Base-by-base conservation (phyloP, 2,888 invertebrate genomes). In the Cistogaster globosa region DNA sequence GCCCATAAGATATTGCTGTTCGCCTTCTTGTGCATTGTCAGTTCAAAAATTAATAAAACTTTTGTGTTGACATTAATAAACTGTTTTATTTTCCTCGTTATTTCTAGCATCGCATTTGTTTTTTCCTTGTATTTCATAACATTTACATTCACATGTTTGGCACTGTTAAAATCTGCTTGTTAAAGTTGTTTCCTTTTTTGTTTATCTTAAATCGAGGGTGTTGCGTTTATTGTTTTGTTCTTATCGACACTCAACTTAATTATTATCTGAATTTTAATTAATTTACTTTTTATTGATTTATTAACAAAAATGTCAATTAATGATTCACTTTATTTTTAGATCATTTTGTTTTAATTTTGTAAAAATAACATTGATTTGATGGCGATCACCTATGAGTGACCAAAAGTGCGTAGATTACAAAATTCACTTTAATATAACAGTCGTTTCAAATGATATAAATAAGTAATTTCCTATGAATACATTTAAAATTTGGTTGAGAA, bases 211-310 rank as follows among this genome's bases (percentile, higher is more conserved):
- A 62, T 63, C 51, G 75, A 75, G 84, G 78, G 83, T 79, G 83
- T 79, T 79, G 83, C 57, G 60, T 74, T 83, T 69, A 16, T 69
- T 63, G 26, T 69, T 68, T 20, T 42, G 22, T 36, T 75, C 20
- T 42, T 69, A 74, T 78, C 55, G 14, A 68, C 68, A 79, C 74
- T 69, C 0, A 65, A 45, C 38, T 76, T 76, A 60, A 69, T 62
- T 57, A 62, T 79, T 80, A 81, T 65, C 75, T 69, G 78, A 62
- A 81, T 84, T 82, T 87, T 86, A 87, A 88, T 87, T 87, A 87
- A 86, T 86, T 83, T 84, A 72, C 20, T 78, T 81, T 85, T 87
- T 86, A 85, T 88, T 83, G 83, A 86, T 87, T 87, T 53, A 20
- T 18, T 53, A 53, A 53, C 20, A 53, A 53, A n/a, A 48, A 16